Percentiles rank a stretch among this genome's conserved stretches.
These are phyloP conservation scores for Motacilla tschutschensis DNA, from an alignment of 2,113 vertebrate species.

Conservation along the genomic window DNA sequence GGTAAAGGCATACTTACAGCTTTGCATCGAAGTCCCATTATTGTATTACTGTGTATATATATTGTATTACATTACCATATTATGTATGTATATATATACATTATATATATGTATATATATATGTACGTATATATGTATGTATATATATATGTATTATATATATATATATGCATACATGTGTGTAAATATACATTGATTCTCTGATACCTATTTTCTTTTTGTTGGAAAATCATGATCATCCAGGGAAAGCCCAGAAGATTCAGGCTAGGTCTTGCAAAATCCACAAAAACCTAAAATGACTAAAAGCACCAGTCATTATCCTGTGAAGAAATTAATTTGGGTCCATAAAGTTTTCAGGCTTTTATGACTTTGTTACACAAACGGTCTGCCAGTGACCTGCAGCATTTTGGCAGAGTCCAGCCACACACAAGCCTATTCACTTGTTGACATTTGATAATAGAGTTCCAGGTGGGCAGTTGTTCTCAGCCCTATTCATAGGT, in stretches of 20 bases:
- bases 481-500: neutral
- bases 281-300: neutral
- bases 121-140: neutral
- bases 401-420: neutral
- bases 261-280: neutral
- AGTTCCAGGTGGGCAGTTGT: neutral
- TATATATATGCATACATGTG: accelerated
- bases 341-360: neutral
- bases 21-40: neutral
- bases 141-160: neutral
- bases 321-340: neutral
- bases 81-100: neutral
- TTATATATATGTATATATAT: neutral
- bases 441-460: neutral
- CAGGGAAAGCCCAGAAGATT: neutral
- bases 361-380: neutral
- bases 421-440: neutral
- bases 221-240: neutral
- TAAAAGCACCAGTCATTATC: neutral
- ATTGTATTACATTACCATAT: neutral
- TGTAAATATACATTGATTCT: neutral
- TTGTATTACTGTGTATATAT: neutral
- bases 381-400: neutral
- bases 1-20: neutral
- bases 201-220: neutral